Base-by-base conservation (phyloP, 2,113 vertebrate genomes). In the Archilochus colubris region DNA sequence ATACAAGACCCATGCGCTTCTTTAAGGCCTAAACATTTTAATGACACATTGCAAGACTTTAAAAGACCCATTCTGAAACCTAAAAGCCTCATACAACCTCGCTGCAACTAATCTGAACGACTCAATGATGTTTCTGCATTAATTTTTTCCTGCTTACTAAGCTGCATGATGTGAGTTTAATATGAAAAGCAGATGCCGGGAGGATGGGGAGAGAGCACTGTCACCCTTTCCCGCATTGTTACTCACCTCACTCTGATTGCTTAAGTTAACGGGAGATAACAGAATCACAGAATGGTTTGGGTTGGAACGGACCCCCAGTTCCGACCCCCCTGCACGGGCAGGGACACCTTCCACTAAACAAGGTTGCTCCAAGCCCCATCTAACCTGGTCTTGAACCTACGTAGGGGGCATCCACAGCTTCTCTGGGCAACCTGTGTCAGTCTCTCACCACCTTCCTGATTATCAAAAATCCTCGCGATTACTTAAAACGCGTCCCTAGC, bases 61-160 rank as follows among this genome's bases (percentile, higher is more conserved):
- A 4, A 14, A 30, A 31, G 24, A 25, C 5, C 82, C 48, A 0
- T 1, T 5, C 46, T 0, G 21, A 57, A 22, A 25, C 0, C 0
- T 0, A n/a, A 12, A 18, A 7, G 36, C 62, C 14, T 10, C 0
- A 0, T 0, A 7, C 62, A 17, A 5, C 1, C n/a, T 3, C 1
- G 14, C 2, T 2, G 13, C 62, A 6, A 27, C 18, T 14, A 1
- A 20, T 4, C 31, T 1, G 1, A n/a, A 3, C 69, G 5, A 9
- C 28, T 23, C 70, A 8, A 0, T 0, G 15, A 30, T 1, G 21
- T 4, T 36, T 18, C 58, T 50, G 28, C 44, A 0, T 7, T 17
- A 15, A 38, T 31, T 67, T 28, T 24, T 46, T 9, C 27, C 58
- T 7, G 4, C 33, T 25, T 7, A 24, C 16, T 8, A 1, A 57